phyloP scores from a whole-genome alignment of 2,113 vertebrate species.

The Pandion haliaetus region DNA sequence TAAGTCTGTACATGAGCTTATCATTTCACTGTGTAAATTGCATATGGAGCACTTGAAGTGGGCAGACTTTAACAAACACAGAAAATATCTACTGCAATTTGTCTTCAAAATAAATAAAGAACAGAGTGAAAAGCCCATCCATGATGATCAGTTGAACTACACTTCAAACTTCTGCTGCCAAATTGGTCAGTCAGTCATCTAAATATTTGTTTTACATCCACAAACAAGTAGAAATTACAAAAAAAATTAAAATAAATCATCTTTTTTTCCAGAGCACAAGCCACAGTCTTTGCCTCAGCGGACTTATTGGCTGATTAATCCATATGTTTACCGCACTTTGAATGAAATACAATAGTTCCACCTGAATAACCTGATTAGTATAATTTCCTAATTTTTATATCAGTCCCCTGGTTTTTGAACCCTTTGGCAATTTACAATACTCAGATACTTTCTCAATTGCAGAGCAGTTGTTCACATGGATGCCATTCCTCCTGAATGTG shows the following conservation, averaged over 20 bases:
- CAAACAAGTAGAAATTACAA: neutral
- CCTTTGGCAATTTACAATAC: neutral
- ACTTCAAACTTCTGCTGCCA: neutral
- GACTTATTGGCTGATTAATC: slow-evolving; percentile 43
- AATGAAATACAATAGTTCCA: slow-evolving; percentile 39
- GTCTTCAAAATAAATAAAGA: neutral
- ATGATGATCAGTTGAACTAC: neutral
- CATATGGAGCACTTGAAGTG: neutral
- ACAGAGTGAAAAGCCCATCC: neutral
- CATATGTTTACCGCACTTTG: slow-evolving; percentile 11
- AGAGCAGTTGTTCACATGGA: neutral
- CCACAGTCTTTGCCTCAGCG: neutral
- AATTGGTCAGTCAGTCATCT: neutral
- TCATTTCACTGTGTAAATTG: neutral
- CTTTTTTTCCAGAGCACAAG: neutral
- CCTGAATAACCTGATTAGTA: neutral
- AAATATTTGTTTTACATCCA: neutral
- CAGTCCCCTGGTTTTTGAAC: slow-evolving; percentile 42
- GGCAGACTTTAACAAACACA: neutral
- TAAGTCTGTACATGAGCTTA: neutral
- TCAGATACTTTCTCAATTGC: slow-evolving; percentile 24
- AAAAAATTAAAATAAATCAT: neutral
- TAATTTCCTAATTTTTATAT: slow-evolving; percentile 60
- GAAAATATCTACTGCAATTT: neutral
- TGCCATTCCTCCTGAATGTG: neutral